Base-by-base conservation (phyloP, 2,888 invertebrate genomes). In the Himalopsyche japonica region DNA sequence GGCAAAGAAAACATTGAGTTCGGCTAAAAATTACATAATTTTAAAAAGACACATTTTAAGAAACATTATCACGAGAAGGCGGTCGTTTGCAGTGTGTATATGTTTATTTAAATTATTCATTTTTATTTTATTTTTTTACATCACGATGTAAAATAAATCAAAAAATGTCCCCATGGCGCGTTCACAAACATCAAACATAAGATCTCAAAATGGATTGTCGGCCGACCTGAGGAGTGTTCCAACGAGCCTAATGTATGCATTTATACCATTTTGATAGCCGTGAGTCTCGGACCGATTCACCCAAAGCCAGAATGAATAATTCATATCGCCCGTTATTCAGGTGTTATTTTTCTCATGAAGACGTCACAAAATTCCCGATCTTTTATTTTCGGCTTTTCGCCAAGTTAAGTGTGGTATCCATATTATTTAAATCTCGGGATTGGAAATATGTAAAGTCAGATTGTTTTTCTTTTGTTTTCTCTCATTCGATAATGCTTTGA, bases 221-320 rank as follows among this genome's bases (percentile, higher is more conserved):
- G 70, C 27, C 30, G 27, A 70, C 70, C 24, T 27, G 70, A 70
- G 30, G 24, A 70, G 70, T 70, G 27, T 30, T 37, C 77, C 30
- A 82, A 77, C 48, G n/a, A 77, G 27, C 70, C 43, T 83, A 83
- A 83, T 70, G 80, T 79, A 83, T 85, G 83, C 82, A 84, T 85
- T 85, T 85, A 85, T 85, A 80, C 84, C 76, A 57, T 83, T 85
- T 76, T 82, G 86, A 86, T 86, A 83, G 82, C 82, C 76, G 81
- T 76, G 78, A 82, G 83, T 82, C 64, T 84, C 81, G 80, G 81
- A 70, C 47, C 57, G 80, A 84, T 82, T 80, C 81, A 48, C 64
- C 86, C 86, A 80, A 79, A 80, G 76, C 27, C 80, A 30, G 49
- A 47, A 84, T 86, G 86, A 86, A 86, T 86, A 76, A 86, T 84